Conservation (phyloP, 2,797 vertebrate genomes). For the Echiichthys vipera region DNA sequence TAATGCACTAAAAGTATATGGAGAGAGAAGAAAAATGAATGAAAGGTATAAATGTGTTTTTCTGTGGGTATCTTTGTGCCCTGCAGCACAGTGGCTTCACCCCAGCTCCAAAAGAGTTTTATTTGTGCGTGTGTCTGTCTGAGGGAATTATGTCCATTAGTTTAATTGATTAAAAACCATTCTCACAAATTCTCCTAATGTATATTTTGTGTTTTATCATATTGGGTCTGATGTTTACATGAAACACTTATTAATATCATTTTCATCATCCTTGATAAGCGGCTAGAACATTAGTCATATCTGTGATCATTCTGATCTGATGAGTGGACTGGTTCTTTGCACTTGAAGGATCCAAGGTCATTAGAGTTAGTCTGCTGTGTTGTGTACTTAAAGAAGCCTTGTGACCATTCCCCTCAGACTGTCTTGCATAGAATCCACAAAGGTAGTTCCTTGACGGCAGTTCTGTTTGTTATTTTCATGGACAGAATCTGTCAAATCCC, state of each 20-base stretch:
- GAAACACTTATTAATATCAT: neutral
- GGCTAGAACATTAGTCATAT: neutral
- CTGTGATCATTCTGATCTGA: neutral
- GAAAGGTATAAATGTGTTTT: constrained; percentile 12
- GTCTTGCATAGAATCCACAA: neutral
- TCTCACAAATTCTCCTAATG: too few species aligned
- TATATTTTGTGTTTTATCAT: neutral
- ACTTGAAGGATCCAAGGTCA: neutral
- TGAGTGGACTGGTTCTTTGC: neutral
- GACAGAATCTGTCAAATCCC: neutral
- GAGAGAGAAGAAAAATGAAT: constrained; percentile 40
- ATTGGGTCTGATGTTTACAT: neutral
- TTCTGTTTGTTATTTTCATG: too few species aligned
- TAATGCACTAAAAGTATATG: constrained; percentile 63
- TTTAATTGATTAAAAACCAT: too few species aligned
- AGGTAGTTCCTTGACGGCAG: too few species aligned
- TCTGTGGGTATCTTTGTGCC: neutral
- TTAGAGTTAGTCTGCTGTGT: neutral
- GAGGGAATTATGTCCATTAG: too few species aligned
- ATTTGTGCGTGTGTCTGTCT: neutral
- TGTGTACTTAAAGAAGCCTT: neutral
- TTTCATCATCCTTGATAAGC: neutral
- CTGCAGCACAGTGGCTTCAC: neutral
- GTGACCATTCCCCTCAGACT: neutral
- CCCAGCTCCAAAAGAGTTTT: constrained; percentile 1